Conservation (phyloP, 2,797 vertebrate species). For the Paramormyrops hopkinsi region DNA sequence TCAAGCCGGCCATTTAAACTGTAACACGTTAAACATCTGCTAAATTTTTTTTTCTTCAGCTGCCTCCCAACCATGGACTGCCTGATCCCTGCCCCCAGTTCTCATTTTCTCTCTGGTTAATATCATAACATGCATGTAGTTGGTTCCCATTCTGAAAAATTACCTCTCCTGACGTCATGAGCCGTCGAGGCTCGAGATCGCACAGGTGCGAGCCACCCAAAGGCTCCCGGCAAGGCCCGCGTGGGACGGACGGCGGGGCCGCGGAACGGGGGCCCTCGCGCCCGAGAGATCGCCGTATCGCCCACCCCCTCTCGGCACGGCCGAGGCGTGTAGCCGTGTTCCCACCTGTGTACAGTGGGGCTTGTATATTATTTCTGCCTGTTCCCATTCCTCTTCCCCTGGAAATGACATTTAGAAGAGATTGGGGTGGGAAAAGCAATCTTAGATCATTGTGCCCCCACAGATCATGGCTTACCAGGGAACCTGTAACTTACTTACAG, state of each 20-base stretch:
- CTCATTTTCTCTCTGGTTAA: background rate
- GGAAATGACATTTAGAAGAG: slow-evolving; percentile 64
- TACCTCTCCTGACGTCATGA: background rate
- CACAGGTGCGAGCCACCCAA: background rate
- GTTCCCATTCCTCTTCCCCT: slow-evolving; percentile 41
- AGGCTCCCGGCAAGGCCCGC: background rate
- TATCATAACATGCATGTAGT: background rate
- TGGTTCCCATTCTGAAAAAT: background rate
- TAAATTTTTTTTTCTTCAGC: background rate
- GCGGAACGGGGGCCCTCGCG: background rate
- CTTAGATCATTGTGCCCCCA: slow-evolving; percentile 51
- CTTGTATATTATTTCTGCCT: slow-evolving; percentile 34
- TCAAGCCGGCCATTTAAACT: background rate
- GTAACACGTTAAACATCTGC: background rate
- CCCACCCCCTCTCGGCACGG: background rate
- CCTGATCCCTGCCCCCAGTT: background rate
- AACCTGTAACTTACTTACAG: slow-evolving; percentile 47
- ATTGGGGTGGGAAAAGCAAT: slow-evolving; percentile 65
- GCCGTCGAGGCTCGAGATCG: background rate
- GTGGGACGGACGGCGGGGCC: background rate
- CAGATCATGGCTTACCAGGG: slow-evolving; percentile 48
- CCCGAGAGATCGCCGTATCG: background rate
- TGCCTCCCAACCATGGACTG: background rate
- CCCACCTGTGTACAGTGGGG: slow-evolving; percentile 36
- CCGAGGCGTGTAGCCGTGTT: background rate